Conservation (phyloP, 1,140 invertebrate genomes). For the Batillaria attramentaria region DNA sequence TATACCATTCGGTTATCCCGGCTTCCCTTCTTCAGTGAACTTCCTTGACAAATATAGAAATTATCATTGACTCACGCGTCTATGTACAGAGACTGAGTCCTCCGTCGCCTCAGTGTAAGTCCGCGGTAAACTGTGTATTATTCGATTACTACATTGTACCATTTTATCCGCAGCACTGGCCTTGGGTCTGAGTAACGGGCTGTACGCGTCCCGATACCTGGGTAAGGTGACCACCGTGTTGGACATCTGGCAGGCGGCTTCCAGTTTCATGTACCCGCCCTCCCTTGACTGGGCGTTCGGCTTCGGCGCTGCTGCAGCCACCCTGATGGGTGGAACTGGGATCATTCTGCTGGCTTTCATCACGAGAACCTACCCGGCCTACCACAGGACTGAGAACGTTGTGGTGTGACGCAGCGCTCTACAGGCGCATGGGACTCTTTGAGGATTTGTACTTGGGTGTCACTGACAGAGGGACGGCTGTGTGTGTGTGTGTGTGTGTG, state of each 20-base stretch:
- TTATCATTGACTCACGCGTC: too few species aligned
- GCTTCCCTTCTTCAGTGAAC: too few species aligned
- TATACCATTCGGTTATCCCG: too few species aligned
- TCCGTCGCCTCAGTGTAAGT: too few species aligned
- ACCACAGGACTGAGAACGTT: slow-evolving; percentile 25
- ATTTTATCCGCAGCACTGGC: slow-evolving; percentile 20
- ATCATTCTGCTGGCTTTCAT: slow-evolving; percentile 22
- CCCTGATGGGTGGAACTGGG: background rate
- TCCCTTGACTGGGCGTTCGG: slow-evolving; percentile 25
- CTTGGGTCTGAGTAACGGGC: slow-evolving; percentile 6
- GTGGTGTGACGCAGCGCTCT: background rate
- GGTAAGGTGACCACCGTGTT: background rate
- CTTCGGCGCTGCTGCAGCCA: background rate
- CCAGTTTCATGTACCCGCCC: slow-evolving; percentile 2
- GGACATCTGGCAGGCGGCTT: background rate
- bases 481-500: too few species aligned
- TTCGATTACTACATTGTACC: too few species aligned
- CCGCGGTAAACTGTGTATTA: too few species aligned
- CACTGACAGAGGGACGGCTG: too few species aligned
- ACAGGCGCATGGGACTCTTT: too few species aligned
- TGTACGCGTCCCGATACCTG: slow-evolving; percentile 15
- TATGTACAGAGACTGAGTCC: too few species aligned
- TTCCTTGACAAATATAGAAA: too few species aligned
- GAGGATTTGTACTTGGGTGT: too few species aligned
- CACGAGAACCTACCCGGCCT: slow-evolving; percentile 22